Evolutionary conservation across 2,113 vertebrate genomes (phyloP), one percentile per base, ranked within the genome.

Genomic region (Epinephelus fuscoguttatus): DNA sequence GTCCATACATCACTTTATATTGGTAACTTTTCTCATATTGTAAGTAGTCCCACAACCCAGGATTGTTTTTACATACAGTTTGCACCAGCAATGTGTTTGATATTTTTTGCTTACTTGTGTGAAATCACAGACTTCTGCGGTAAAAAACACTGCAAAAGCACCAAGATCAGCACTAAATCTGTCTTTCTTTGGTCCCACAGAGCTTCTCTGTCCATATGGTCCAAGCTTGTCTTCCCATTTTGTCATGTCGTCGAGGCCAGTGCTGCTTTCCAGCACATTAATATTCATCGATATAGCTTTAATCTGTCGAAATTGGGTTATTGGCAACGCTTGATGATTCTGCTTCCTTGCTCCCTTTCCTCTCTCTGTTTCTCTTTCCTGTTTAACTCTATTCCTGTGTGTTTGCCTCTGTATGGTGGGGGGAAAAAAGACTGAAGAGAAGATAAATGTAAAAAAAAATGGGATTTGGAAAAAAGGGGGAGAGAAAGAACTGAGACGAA

Each of bases 281-380:
- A 92, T 92, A 92, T 94, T 88, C 77, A 93, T 87, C 49, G 52
- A 52, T 70, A 55, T 52, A 33, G 76, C 87, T 89, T 86, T 89
- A 89, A 92, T 90, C 80, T 85, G 60, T 6, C 5, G 56, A 82
- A 92, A 91, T 64, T 85, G 80, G 88, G 91, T 91, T 91, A 89
- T 70, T 86, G 88, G 87, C 75, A 64, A 45, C 5, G 6, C 25
- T 40, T 7, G 70, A 81, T 10, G 52, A 47, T 66, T 80, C 61
- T 70, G 30, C 70, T 61, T 83, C 76, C 71, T 47, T 30, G 9
- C 59, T 63, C 55, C 47, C 60, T 42, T 30, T 19, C 21, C 25
- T 40, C 40, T 49, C 56, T 73, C 62, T 47, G 11, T 68, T 25
- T 57, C 50, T 67, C 27, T 37, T 37, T 33, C 1, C 55, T 33